Percentiles rank a stretch among this genome's conserved stretches.
phyloP scores from a whole-genome alignment of 2,888 invertebrate species.

The Stenodema calcarata region DNA sequence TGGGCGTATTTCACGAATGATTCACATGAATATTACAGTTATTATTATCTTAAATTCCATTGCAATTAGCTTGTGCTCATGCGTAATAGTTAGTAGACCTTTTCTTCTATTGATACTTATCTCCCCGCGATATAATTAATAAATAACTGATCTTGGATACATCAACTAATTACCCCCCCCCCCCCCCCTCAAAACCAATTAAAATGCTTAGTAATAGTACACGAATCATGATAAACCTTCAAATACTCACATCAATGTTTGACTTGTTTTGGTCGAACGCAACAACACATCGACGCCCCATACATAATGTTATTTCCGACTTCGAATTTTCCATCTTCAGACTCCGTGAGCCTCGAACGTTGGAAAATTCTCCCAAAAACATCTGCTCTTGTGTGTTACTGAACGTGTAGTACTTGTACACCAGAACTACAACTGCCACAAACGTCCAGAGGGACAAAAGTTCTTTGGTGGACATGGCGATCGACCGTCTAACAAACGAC shows the following conservation, averaged over 20 bases:
- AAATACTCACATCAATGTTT: not conserved
- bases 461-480: not conserved
- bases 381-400: not conserved
- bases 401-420: not conserved
- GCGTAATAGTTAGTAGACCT: no score
- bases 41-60: no score
- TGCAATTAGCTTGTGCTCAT: no score
- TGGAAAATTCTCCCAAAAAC: not conserved
- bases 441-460: not conserved
- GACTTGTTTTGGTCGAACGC: not conserved
- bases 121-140: no score
- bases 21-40: no score
- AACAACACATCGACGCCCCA: not conserved
- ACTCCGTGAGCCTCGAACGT: not conserved
- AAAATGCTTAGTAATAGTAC: no score
- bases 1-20: no score
- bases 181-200: no score
- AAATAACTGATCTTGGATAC: no score
- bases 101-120: no score
- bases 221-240: no score
- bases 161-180: no score
- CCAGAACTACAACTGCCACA: not conserved
- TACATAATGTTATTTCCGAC: not conserved
- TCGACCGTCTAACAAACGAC: not conserved
- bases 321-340: not conserved